Evolutionary conservation across 64 coral and sea anemone species (phyloP).

Genomic region (Platygyra sinensis): DNA sequence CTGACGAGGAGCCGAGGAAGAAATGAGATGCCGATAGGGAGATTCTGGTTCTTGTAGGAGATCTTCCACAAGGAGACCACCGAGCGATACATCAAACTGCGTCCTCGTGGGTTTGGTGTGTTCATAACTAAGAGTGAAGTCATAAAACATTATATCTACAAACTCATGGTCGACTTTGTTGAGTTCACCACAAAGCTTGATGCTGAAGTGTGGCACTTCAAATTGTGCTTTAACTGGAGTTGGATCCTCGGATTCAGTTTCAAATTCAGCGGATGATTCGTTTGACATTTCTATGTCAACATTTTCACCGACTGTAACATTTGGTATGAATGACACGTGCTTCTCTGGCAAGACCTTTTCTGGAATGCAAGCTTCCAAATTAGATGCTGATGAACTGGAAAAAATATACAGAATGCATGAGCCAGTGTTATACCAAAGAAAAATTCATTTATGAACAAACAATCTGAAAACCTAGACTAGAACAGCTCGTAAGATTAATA

Average conservation of each 20-base stretch:
- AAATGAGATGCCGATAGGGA: conserved; percentile 82
- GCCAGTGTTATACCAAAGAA: too few relatives aligned
- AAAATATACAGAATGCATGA: not conserved
- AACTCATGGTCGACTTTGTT: conserved; percentile 86
- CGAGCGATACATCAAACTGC: conserved; percentile 78
- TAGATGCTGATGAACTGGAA: conserved; percentile 56
- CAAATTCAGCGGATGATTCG: conserved; percentile 1
- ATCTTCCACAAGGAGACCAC: conserved; percentile 90
- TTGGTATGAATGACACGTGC: conserved; percentile 49
- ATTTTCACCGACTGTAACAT: conserved; percentile 19
- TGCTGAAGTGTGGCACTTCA: conserved; percentile 89
- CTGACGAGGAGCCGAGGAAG: conserved; percentile 70
- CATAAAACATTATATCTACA: conserved; percentile 87
- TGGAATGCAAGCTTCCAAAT: conserved; percentile 36
- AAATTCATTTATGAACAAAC: too few relatives aligned
- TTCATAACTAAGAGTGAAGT: conserved; percentile 80
- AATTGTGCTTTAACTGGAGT: conserved; percentile 77
- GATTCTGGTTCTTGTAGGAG: conserved; percentile 81
- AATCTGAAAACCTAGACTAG: too few relatives aligned
- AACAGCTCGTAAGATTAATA: too few relatives aligned
- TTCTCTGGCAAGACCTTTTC: conserved; percentile 23
- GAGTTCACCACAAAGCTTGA: conserved; percentile 87
- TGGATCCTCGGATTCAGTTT: conserved; percentile 54
- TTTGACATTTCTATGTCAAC: not conserved
- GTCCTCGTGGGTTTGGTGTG: conserved; percentile 70